Percentiles rank a stretch among this genome's conserved stretches.
phyloP scores from a whole-genome alignment of 2,888 invertebrate species.

The Zygogramma bicolorata region DNA sequence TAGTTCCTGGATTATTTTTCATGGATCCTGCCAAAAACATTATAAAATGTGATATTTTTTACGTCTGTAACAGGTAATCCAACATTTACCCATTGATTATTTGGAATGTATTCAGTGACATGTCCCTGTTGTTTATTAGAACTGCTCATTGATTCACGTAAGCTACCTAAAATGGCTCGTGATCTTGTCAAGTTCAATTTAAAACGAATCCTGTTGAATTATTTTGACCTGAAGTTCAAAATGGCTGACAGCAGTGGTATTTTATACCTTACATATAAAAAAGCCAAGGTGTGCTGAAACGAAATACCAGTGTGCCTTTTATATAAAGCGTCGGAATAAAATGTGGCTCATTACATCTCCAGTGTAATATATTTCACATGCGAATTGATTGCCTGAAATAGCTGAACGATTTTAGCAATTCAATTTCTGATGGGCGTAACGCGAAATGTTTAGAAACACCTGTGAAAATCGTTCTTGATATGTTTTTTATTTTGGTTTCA shows the following conservation, averaged over 20 bases:
- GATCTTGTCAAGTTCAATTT: slow-evolving; percentile 1
- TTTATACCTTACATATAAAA: slow-evolving; percentile 42
- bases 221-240: slow-evolving; percentile 42
- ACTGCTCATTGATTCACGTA: slow-evolving; percentile 6
- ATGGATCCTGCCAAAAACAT: slow-evolving; percentile 29
- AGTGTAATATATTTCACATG: slow-evolving; percentile 19
- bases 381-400: slow-evolving; percentile 4
- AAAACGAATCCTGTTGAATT: slow-evolving; percentile 14
- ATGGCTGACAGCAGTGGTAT: slow-evolving; percentile 46
- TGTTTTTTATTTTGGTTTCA: background rate
- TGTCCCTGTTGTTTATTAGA: slow-evolving; percentile 1
- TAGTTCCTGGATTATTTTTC: slow-evolving; percentile 24
- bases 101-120: slow-evolving; percentile 9
- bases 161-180: background rate
- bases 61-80: slow-evolving; percentile 35
- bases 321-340: slow-evolving; percentile 30
- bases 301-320: slow-evolving; percentile 37
- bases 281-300: slow-evolving; percentile 41
- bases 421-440: slow-evolving; percentile 9
- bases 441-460: background rate
- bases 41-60: slow-evolving; percentile 30
- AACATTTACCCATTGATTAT: slow-evolving; percentile 7
- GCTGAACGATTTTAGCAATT: background rate
- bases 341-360: slow-evolving; percentile 20
- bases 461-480: background rate